Evolutionary conservation across 1,140 invertebrate species (phyloP), one percentile per base, ranked within the genome.

Genomic region (Probaryconus sp.): DNA sequence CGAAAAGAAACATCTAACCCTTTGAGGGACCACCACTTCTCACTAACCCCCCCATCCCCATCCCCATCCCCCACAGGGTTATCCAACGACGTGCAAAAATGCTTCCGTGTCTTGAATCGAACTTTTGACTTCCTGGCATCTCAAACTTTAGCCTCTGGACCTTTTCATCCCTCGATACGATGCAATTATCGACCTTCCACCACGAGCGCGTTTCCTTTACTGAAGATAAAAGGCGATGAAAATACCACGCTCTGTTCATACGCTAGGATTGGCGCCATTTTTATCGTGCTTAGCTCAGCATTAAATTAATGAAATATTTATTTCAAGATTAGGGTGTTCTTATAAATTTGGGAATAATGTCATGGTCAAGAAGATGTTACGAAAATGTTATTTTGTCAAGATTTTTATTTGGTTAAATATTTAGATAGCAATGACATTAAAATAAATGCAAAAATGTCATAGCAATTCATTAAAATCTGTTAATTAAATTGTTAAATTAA

Each of bases 231-330:
- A 70, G 42, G 2, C 42, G 56, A 48, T 21, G 58, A 63, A 63
- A 63, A 61, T 70, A 69, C 61, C 35, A 53, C 20, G 30, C 10
- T 37, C 30, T 9, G 43, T 42, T 58, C 33, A 58, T 38, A 30
- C 16, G 26, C 1, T 6, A 10, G n/a, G 13, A 33, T 37, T 18
- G 37, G 16, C 20, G 40, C 17, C 28, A 35, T 14, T 50, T 56
- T 50, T 55, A 58, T 50, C 35, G 31, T 20, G 40, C 47, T 37
- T 33, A 58, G 37, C 30, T 68, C 45, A 37, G 64, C 53, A 28
- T 1, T 58, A 68, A 68, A 68, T 60, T 68, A 60, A 68, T 55
- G 63, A 67, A 67, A 55, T 55, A 48, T 67, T 68, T 68, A 68
- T 68, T 58, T 28, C 43, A 35, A 68, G 35, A 31, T 65, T 65